Conservation (phyloP, 2,797 vertebrate genomes). For the Hydrolagus colliei region DNA sequence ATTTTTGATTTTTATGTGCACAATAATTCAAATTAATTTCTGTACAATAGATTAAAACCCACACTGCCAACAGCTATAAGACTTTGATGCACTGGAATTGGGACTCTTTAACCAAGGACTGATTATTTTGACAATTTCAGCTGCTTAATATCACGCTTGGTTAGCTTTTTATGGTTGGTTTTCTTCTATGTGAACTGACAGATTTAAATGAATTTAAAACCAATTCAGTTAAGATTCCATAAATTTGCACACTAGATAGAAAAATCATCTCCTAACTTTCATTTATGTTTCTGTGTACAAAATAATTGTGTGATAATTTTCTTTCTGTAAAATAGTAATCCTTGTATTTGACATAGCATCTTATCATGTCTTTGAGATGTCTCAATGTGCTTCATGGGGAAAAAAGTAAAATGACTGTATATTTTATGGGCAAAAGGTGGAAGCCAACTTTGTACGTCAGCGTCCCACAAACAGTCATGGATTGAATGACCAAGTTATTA, state of each 20-base stretch:
- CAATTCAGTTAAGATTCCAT: slow-evolving; percentile 50
- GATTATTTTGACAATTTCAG: slow-evolving; percentile 57
- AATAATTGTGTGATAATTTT: slow-evolving; percentile 34
- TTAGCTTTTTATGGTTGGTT: slow-evolving; percentile 48
- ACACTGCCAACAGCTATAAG: slow-evolving; percentile 36
- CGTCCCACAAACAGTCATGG: no score
- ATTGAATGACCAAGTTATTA: no score
- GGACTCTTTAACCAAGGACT: slow-evolving; percentile 37
- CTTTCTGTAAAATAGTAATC: background rate
- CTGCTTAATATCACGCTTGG: slow-evolving; percentile 58
- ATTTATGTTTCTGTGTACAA: slow-evolving; percentile 36
- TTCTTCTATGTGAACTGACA: slow-evolving; percentile 51
- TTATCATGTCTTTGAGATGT: no score
- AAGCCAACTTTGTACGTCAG: no score
- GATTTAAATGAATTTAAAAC: slow-evolving; percentile 49
- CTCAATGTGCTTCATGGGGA: no score
- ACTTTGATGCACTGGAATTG: slow-evolving; percentile 36
- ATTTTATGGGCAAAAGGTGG: no score
- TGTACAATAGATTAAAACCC: slow-evolving; percentile 38
- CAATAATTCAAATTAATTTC: slow-evolving; percentile 36
- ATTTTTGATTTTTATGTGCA: background rate
- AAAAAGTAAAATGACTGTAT: no score
- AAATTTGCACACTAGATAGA: slow-evolving; percentile 45
- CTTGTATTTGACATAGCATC: no score
- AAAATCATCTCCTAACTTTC: slow-evolving; percentile 38